Evolutionary conservation across 2,113 vertebrate genomes (phyloP).

Genomic region (Pseudopipra pipra): DNA sequence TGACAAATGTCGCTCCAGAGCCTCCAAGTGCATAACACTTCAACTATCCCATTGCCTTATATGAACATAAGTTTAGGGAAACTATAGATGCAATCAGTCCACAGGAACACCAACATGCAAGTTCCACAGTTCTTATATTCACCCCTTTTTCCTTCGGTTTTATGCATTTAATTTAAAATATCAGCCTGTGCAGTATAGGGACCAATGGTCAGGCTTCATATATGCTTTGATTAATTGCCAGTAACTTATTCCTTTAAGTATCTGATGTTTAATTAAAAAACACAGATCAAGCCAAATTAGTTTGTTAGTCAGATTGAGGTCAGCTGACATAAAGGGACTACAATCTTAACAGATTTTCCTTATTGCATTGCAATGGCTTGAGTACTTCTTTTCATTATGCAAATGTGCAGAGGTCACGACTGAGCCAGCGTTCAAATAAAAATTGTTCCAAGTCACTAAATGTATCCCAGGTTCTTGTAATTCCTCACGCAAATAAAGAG

Average conservation of each 20-base stretch:
- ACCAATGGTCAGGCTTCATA: not conserved
- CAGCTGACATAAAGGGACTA: not conserved
- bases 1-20: not conserved
- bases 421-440: not conserved
- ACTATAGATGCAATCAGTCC: not conserved
- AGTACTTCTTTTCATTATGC: not conserved
- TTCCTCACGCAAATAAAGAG: not conserved
- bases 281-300: not conserved
- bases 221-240: not conserved
- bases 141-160: not conserved
- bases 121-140: not conserved
- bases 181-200: not conserved
- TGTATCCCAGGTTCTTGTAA: not conserved
- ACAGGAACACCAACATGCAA: not conserved
- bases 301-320: not conserved
- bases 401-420: not conserved
- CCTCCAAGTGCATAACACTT: not conserved
- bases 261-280: not conserved
- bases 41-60: not conserved
- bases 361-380: not conserved
- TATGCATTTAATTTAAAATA: not conserved
- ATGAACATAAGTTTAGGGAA: fast-evolving
- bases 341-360: not conserved
- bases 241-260: not conserved
- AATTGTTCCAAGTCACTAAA: constrained; percentile 32